Evolutionary conservation across 2,888 invertebrate genomes (phyloP), one percentile per base, ranked within the genome.

Genomic region (Tenthredo mesomela): DNA sequence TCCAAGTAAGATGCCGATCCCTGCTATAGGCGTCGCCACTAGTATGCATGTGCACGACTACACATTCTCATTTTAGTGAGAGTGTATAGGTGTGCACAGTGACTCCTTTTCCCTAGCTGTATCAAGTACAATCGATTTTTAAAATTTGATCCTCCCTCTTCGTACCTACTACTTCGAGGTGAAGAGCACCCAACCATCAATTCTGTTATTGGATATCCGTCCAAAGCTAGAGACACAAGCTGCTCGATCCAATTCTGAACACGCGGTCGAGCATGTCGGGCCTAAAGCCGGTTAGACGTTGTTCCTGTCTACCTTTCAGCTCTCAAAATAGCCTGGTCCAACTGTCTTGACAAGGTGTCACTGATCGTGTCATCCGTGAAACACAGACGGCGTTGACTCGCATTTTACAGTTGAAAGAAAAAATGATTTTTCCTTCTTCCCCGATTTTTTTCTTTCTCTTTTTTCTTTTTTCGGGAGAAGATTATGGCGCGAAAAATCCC

Each of bases 151-250:
- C 33, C 18, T 67, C 33, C 33, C 33, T 25, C 33, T 33, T 67
- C 67, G 33, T n/a, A 67, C 37, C 37, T 37, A 37, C 33, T 33
- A 2, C 33, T 47, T 9, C 18, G 18, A 15, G 54, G 29, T n/a
- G 33, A 15, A 29, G 33, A 33, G 18, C 29, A 54, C 25, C 77
- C 77, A 54, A 29, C 77, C 77, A 77, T 77, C 50, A 80, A 80
- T 80, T 67, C 70, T 47, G 65, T 82, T 82, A 82, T 82, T 80
- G 80, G 80, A 80, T 80, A 80, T 61, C 80, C 80, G 80, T 61
- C 40, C 61, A 33, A 61, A 33, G 65, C 80, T 67, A 33, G 82
- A 65, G 33, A 82, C 82, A 67, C 67, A 70, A 70, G 67, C 82
- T 82, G 82, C 10, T 67, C 43, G 67, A 82, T 67, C 67, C 67